These are phyloP conservation scores for Marmota flaviventris DNA, from an alignment of 2,113 vertebrate species.

Conservation along the genomic window DNA sequence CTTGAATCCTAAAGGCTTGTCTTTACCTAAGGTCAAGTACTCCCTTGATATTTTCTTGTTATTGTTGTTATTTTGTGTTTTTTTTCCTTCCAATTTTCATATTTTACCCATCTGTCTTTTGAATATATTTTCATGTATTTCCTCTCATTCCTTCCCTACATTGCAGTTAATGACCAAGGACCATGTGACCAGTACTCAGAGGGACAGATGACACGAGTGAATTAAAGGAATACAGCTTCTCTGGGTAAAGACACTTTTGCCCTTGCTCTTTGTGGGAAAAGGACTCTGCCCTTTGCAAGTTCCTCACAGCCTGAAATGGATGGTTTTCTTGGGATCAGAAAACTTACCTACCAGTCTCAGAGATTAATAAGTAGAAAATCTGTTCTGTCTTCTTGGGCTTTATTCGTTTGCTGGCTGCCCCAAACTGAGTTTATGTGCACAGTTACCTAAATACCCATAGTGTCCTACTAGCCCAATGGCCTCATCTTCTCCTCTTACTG, in stretches of 20 bases:
- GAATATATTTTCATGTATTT: constrained; percentile 51
- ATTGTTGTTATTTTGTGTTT: not conserved
- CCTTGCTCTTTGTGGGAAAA: not conserved
- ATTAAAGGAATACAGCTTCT: not conserved
- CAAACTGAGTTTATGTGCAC: not conserved
- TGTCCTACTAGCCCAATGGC: not conserved
- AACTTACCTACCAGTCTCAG: not conserved
- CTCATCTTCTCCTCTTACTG: not conserved
- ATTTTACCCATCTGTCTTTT: constrained; percentile 13
- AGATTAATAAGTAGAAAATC: not conserved
- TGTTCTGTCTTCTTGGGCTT: not conserved
- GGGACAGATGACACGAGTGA: not conserved
- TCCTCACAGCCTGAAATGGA: not conserved
- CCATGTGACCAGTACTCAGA: not conserved
- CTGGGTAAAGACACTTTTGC: not conserved
- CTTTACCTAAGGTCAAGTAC: not conserved
- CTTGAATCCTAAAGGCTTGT: not conserved
- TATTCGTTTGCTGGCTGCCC: not conserved
- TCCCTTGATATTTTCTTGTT: not conserved
- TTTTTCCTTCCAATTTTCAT: not conserved
- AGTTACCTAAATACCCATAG: not conserved
- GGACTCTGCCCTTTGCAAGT: not conserved
- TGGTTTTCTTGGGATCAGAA: not conserved
- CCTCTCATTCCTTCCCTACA: not conserved
- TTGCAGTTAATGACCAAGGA: constrained; percentile 17